Evolutionary conservation across 1,140 invertebrate genomes (phyloP).

Genomic region (Atta texana): DNA sequence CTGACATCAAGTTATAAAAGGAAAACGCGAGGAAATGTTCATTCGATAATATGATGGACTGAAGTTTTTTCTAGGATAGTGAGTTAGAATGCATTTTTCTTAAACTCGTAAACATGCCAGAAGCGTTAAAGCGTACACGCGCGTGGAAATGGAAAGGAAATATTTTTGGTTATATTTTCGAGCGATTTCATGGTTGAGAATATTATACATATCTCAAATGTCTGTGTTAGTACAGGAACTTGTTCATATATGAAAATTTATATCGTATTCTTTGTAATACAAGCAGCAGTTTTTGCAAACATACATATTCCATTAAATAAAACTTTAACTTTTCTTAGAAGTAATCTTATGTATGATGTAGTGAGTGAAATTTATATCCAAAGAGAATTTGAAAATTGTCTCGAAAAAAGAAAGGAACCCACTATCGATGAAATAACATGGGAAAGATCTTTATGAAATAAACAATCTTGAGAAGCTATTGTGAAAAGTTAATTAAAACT

Average conservation of each 20-base stretch:
- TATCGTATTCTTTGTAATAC: conserved; percentile 16
- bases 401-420: background rate
- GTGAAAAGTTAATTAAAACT: conserved; percentile 25
- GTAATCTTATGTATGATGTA: background rate
- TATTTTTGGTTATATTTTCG: conserved; percentile 51
- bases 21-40: conserved; percentile 12
- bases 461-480: background rate
- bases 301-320: conserved; percentile 37
- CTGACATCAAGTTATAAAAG: conserved; percentile 16
- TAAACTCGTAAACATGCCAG: conserved; percentile 19
- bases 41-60: conserved; percentile 25
- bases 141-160: conserved; percentile 39
- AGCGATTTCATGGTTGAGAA: conserved; percentile 30
- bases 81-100: conserved; percentile 17
- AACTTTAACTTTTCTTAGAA: conserved; percentile 4
- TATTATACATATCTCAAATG: conserved; percentile 23
- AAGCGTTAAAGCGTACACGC: background rate
- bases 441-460: background rate
- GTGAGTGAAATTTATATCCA: conserved; percentile 16
- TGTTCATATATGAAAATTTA: conserved; percentile 7
- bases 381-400: conserved; percentile 18
- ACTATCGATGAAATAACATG: background rate
- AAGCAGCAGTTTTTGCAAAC: conserved; percentile 11
- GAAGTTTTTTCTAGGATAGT: background rate
- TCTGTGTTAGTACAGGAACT: background rate